These are phyloP conservation scores for Dryobates pubescens DNA, from an alignment of 2,797 vertebrate species.

Conservation along the genomic window DNA sequence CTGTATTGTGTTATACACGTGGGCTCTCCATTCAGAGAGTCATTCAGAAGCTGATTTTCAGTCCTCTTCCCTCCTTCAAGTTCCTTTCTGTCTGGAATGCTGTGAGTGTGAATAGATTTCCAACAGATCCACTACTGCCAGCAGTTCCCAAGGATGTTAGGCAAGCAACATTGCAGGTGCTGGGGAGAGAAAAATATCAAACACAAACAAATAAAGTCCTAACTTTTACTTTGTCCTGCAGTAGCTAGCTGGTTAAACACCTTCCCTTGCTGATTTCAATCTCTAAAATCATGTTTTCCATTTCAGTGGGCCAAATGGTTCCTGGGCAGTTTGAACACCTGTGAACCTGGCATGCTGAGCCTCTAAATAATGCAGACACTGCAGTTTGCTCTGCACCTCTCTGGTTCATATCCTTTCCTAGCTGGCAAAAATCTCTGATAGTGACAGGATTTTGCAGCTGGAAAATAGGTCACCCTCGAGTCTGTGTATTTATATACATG, in stretches of 20 bases:
- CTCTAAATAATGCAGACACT: conserved; percentile 35
- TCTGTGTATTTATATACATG: not conserved
- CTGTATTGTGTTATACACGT: fast-evolving
- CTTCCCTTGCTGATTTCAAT: conserved; percentile 10
- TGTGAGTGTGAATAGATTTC: not conserved
- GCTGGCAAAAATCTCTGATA: conserved; percentile 4
- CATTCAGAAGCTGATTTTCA: not conserved
- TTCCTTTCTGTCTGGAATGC: not conserved
- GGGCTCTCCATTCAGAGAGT: fast-evolving
- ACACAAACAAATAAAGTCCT: not conserved
- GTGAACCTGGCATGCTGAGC: conserved; percentile 11
- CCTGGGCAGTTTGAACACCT: conserved; percentile 57
- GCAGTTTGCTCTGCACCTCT: not conserved
- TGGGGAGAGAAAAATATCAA: not conserved
- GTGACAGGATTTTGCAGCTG: not conserved
- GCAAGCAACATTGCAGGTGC: not conserved
- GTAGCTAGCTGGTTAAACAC: not conserved
- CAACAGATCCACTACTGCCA: not conserved
- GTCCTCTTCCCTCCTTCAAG: not conserved
- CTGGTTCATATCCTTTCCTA: not conserved
- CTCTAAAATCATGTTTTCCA: conserved; percentile 44
- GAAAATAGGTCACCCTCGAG: conserved; percentile 55
- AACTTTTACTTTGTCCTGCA: conserved; percentile 7
- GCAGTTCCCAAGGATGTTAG: not conserved
- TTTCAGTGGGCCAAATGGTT: conserved; percentile 5